Evolutionary conservation across 2,888 invertebrate genomes (phyloP).

Genomic region (Stegophylla sp.): DNA sequence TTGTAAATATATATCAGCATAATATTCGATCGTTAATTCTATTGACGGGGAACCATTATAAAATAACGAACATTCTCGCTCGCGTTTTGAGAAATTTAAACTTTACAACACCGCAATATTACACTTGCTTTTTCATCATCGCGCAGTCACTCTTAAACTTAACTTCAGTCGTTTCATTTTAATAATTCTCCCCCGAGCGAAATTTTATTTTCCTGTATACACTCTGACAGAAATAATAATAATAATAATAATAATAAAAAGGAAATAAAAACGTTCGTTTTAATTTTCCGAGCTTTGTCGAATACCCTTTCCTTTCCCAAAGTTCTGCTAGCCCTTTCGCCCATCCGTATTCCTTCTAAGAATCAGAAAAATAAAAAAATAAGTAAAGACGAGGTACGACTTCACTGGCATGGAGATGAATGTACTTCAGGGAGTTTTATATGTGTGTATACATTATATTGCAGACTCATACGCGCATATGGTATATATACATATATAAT

Average conservation of each 20-base stretch:
- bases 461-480: too few species aligned
- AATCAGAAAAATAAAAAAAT: conserved; percentile 26
- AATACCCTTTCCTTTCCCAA: not conserved
- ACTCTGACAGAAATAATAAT: conserved; percentile 14
- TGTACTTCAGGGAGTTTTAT: not conserved
- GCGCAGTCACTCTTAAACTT: not conserved
- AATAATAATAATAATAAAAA: conserved; percentile 23
- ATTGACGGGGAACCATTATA: conserved; percentile 24
- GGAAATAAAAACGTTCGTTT: conserved; percentile 24
- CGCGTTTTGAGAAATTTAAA: conserved; percentile 29
- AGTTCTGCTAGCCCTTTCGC: not conserved
- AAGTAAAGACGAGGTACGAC: conserved; percentile 12
- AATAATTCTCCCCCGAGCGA: not conserved
- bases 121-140: conserved; percentile 10
- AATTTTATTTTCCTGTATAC: conserved; percentile 3
- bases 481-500: not conserved
- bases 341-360: not conserved
- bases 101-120: conserved; percentile 9
- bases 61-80: conserved; percentile 20
- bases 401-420: conserved; percentile 27
- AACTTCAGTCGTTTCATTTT: conserved; percentile 10
- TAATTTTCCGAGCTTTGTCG: conserved; percentile 32
- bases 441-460: too few species aligned
- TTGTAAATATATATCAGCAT: not conserved
- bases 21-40: conserved; percentile 20